These are phyloP conservation scores for Ornithoptera alexandrae DNA, from an alignment of 2,888 invertebrate genomes.

Conservation along the genomic window DNA sequence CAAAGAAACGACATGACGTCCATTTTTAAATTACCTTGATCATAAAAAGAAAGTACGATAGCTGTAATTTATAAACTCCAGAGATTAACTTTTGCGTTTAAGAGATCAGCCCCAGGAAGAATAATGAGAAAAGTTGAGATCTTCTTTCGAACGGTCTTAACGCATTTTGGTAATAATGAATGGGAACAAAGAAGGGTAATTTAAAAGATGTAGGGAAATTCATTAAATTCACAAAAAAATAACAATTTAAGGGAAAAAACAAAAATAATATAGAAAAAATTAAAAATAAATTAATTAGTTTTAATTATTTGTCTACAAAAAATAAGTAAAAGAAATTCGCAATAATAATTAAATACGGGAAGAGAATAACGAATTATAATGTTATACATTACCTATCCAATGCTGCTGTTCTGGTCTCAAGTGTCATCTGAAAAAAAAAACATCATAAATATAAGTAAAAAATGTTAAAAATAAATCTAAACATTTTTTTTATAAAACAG, in stretches of 20 bases:
- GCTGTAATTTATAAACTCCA: conserved; percentile 11
- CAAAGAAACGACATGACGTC: too few relatives aligned
- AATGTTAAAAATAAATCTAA: conserved; percentile 32
- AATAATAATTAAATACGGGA: conserved; percentile 1
- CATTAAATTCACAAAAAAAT: conserved; percentile 14
- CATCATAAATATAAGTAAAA: conserved; percentile 37
- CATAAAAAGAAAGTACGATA: conserved; percentile 1
- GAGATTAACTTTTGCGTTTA: conserved; percentile 19
- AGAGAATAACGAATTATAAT: neutral
- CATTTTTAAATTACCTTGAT: neutral
- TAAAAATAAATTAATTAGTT: neutral
- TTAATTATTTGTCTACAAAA: neutral
- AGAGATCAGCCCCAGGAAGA: conserved; percentile 20
- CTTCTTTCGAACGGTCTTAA: conserved; percentile 13
- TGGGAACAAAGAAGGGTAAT: conserved; percentile 17
- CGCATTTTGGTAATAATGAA: conserved; percentile 30
- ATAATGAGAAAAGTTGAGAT: conserved; percentile 44
- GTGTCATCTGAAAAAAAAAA: conserved; percentile 49
- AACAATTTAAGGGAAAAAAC: conserved; percentile 20
- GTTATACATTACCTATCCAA: conserved; percentile 49
- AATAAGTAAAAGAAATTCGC: conserved; percentile 21
- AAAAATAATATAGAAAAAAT: conserved; percentile 28
- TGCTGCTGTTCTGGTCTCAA: conserved; percentile 19
- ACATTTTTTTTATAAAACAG: conserved; percentile 35
- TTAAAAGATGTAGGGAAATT: neutral